Evolutionary conservation across 2,113 vertebrate genomes (phyloP).

Genomic region (Pachypanchax playfairii): DNA sequence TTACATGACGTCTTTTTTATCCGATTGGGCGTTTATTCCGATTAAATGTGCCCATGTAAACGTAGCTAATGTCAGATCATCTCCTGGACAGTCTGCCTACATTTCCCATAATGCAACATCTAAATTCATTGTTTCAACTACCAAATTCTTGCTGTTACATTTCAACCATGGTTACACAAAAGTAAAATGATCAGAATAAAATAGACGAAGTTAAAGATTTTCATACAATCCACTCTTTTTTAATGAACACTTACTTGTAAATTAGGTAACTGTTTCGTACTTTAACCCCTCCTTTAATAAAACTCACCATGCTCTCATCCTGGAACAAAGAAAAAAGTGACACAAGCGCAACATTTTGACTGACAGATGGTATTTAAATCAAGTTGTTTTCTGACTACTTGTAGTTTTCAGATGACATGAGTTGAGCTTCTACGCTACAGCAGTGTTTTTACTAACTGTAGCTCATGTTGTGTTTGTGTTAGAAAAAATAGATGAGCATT

Average conservation of each 20-base stretch:
- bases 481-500: neutral
- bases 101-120: no score
- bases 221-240: neutral
- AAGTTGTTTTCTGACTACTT: neutral
- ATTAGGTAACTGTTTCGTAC: conserved; percentile 86
- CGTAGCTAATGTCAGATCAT: no score
- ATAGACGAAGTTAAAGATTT: no score
- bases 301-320: conserved; percentile 88
- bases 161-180: no score
- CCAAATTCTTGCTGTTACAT: no score
- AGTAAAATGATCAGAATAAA: no score
- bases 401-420: neutral
- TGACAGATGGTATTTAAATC: no score
- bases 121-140: no score
- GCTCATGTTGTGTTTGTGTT: neutral
- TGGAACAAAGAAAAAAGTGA: conserved; percentile 33
- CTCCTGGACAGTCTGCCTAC: no score
- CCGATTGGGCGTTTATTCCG: no score
- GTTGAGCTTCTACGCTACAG: neutral
- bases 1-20: no score
- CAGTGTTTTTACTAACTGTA: neutral
- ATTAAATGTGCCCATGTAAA: no score
- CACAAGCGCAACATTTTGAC: neutral
- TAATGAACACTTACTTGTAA: conserved; percentile 80
- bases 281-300: conserved; percentile 87